Base-by-base conservation (phyloP, 2,113 vertebrate species). In the Bufo bufo region DNA sequence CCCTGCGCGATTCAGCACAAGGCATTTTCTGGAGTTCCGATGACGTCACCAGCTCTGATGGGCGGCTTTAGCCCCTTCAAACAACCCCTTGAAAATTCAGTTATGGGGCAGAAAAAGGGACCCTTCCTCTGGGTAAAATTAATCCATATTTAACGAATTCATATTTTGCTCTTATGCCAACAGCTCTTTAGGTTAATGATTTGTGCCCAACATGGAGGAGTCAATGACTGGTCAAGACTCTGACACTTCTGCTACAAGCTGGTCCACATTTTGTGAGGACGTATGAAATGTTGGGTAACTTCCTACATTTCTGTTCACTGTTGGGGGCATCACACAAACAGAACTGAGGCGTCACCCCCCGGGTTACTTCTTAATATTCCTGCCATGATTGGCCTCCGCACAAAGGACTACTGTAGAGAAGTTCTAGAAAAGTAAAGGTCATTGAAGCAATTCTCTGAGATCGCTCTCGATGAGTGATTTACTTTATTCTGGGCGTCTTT, bases 381-480 rank as follows among this genome's bases (percentile, higher is more conserved):
- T 23, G 3, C 12, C 33, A 45, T 43, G 45, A 43, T 8, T 49
- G 16, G 72, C 10, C 2, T 75, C 20, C 19, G 72, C 17, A 47
- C 0, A 3, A 47, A 9, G 20, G 74, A 52, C 49, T 2, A 52
- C 4, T 12, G 19, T 12, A 4, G 5, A 9, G n/a, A 77, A 52
- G 49, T 77, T 52, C n/a, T 6, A 77, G 49, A 77, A 77, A 77
- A 13, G 20, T 52, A n/a, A 50, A 77, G 75, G 75, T 20, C 75
- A 17, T 9, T n/a, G 49, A 52, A 52, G 75, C 75, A 50, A 20
- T 50, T 77, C 47, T n/a, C 19, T n/a, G 75, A 3, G 71, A 74
- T 74, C 14, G 47, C 49, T 77, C 75, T 77, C 7, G 12, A n/a
- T 77, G n/a, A 52, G 75, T 77, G 75, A 77, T 77, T 77, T 77